Base-by-base conservation (phyloP, 2,113 vertebrate genomes). In the Pachypanchax playfairii region DNA sequence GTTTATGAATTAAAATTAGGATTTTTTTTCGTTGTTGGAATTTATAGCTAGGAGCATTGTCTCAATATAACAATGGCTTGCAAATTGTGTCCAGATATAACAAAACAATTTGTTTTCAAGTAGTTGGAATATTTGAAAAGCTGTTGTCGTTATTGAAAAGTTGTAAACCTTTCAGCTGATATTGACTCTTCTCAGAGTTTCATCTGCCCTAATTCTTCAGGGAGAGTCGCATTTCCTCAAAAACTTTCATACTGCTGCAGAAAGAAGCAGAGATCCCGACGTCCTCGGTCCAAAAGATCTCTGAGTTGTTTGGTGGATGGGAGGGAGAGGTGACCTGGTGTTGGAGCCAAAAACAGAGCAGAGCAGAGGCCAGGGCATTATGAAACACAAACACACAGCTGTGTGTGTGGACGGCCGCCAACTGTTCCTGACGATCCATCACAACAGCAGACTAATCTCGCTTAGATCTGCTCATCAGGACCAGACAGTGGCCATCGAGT, bases 311-410 rank as follows among this genome's bases (percentile, higher is more conserved):
- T 82, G 84, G 85, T 87, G 64, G 87, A 66, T 25, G 54, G 57
- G 61, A 75, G 77, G 82, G 65, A 79, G 77, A 84, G 74, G 73
- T 79, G 79, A 59, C 68, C 59, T 61, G 43, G 61, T 60, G 61
- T 29, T 66, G 75, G 60, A 81, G 71, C 82, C 78, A 70, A 75
- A 77, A 68, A 17, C 56, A 47, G 73, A 75, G 75, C 56, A 47
- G 73, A 75, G 75, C 75, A 77, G 77, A 82, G 79, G 83, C 88
- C 69, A 60, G 55, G 67, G 64, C 47, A 66, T 89, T 89, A 87
- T 87, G 87, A 90, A 90, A 90, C 84, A 80, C 79, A 87, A 80
- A 82, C 80, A 83, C 77, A 85, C 86, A 91, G 87, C 84, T 90
- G 88, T 89, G 87, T 89, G 87, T 89, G 78, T 88, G 83, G 78